Conservation (phyloP, 2,113 vertebrate genomes). For the Micromys minutus region DNA sequence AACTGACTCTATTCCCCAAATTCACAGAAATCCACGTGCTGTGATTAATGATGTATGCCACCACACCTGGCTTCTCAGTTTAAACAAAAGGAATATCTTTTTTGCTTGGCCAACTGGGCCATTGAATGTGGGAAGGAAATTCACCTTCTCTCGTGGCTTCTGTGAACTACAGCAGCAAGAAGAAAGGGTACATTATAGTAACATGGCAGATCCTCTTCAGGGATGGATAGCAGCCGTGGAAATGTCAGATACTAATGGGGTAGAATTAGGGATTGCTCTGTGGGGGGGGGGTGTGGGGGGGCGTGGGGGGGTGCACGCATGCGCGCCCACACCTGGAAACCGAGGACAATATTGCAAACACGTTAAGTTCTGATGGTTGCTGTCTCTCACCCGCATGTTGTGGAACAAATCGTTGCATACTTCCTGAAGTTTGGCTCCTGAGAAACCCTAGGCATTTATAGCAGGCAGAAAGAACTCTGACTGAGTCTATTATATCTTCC, state of each 20-base stretch:
- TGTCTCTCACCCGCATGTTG: background rate
- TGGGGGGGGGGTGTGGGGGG: no score
- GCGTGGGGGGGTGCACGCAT: no score
- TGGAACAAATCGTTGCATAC: background rate
- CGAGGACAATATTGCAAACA: background rate
- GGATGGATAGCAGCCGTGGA: rapidly evolving
- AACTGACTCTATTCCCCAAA: background rate
- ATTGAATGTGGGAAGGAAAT: background rate
- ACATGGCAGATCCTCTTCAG: rapidly evolving
- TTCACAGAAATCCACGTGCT: background rate
- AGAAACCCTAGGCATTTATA: no score
- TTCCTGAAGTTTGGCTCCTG: background rate
- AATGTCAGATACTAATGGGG: background rate
- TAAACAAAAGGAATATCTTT: background rate
- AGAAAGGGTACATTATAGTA: rapidly evolving
- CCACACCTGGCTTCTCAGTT: background rate
- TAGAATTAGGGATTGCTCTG: background rate
- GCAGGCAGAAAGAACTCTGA: background rate
- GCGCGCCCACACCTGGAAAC: no score
- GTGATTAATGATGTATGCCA: background rate
- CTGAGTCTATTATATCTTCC: background rate
- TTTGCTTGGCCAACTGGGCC: background rate
- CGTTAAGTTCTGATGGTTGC: background rate
- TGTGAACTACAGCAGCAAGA: background rate
- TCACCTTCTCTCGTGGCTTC: background rate